phyloP scores from a whole-genome alignment of 2,888 invertebrate genomes.

The Nephrocerus scutellatus region DNA sequence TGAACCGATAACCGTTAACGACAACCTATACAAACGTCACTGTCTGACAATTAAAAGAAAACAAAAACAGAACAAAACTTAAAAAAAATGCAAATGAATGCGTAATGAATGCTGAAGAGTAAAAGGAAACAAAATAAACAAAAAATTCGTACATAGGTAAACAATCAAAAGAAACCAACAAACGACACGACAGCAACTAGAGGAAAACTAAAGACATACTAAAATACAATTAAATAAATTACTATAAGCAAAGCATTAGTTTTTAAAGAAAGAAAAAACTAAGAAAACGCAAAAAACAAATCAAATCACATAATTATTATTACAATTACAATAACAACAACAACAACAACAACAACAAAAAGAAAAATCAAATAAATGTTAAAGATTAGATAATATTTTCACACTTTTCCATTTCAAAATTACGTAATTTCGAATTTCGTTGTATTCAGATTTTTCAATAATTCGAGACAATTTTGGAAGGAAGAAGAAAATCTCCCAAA shows the following conservation, averaged over 20 bases:
- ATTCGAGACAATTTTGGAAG: background rate
- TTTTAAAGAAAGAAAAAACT: conserved; percentile 19
- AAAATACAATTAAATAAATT: conserved; percentile 10
- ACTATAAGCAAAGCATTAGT: conserved; percentile 14
- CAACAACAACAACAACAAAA: conserved; percentile 5
- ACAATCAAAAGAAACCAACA: conserved; percentile 22
- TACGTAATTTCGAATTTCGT: conserved; percentile 12
- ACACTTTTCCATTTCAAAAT: conserved; percentile 6
- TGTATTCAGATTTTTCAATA: background rate
- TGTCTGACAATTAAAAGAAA: no score
- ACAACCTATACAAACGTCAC: no score
- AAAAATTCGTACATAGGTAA: conserved; percentile 22
- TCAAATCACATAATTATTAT: conserved; percentile 20
- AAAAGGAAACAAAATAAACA: conserved; percentile 5
- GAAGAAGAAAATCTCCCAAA: no score
- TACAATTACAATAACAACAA: conserved; percentile 6
- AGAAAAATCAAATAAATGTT: conserved; percentile 12
- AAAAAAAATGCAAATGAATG: conserved; percentile 21
- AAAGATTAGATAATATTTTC: conserved; percentile 5
- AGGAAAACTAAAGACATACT: conserved; percentile 13
- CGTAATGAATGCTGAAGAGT: conserved; percentile 18
- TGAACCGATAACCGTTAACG: no score
- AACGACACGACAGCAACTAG: conserved; percentile 17
- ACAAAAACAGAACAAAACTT: no score
- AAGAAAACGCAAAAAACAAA: no score